Evolutionary conservation across 2,797 vertebrate species (phyloP), one percentile per base, ranked within the genome.

Genomic region (Cephalopachus bancanus): DNA sequence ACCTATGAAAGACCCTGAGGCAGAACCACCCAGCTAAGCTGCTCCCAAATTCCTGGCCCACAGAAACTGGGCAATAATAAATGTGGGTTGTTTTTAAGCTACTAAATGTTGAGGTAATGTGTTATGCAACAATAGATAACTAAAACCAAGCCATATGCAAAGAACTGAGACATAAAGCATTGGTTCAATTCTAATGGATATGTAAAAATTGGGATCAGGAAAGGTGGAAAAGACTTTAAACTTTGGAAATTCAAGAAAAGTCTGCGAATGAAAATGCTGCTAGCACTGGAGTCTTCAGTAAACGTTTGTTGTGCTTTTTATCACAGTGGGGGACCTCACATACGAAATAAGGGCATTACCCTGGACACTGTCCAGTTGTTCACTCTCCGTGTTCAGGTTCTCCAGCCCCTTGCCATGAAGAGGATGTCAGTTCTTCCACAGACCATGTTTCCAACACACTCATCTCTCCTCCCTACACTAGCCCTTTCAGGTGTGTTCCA

Each of bases 81-180:
- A n/a, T 1, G 1, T 1, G 3, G 3, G 78, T 4, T 80, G 28
- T 10, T 44, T 44, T 74, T 0, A 88, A 59, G 83, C 51, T 37
- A 37, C 71, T 62, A 5, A 20, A 51, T 60, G 26, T 15, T 6
- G 19, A 60, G 5, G 76, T 60, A 51, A 83, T 5, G 28, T 51
- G 28, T 33, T 14, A 30, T 3, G 10, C 11, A 65, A 64, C 22
- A 80, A 33, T 2, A 80, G 15, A 10, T 7, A 6, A 49, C 33
- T 22, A 28, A n/a, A 6, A 44, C 10, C 7, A 33, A 75, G 0
- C 9, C 3, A 10, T 7, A 22, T 0, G 26, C 8, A 22, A 22
- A 83, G 44, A 53, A 91, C 12, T 12, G 30, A 60, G 53, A 69
- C 22, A 59, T 6, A 16, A 12, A 44, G 28, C 60, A 71, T 1